Evolutionary conservation across 2,797 vertebrate species (phyloP), one percentile per base, ranked within the genome.

Genomic region (Oophaga sylvatica): DNA sequence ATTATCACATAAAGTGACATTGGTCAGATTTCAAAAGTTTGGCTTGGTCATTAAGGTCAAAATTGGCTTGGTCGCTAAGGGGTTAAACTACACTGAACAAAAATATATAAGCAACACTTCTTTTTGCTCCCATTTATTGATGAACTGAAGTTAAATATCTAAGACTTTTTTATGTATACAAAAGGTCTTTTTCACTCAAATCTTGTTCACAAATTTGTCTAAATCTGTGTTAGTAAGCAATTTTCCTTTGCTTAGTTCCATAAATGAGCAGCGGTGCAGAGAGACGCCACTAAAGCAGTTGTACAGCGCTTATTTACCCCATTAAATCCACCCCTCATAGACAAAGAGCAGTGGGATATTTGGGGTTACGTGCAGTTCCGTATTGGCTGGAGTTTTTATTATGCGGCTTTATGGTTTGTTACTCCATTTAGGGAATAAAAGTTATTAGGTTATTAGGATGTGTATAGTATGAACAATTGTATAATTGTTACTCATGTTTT

Each of bases 401-500:
- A 71, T 45, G 10, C 45, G 22, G 63, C 26, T 29, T 67, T 73
- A 41, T 73, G 6, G 26, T 45, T 41, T 71, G 17, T 71, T 31
- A 41, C 35, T 41, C 4, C 15, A 35, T 71, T 35, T 13, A 17
- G 29, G 68, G 4, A 71, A 35, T 17, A 71, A 35, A 41, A 26
- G 1, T 11, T 2, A n/a, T 62, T 80, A 20, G 5, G 13, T 0
- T n/a, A 1, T 73, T 19, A 10, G 12, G 12, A 26, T 26, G 29
- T 15, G 19, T 82, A 29, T 68, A 82, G 41, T 73, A 20, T 15
- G 2, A 11, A 10, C 67, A 82, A 8, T 81, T 7, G n/a, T 65
- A 15, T 10, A 31, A 0, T 1, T 15, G 80, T 92, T 90, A 88
- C 71, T 84, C 92, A 0, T 87, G 35, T 41, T 41, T 41, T 92